Evolutionary conservation across 2,888 invertebrate species (phyloP), one percentile per base, ranked within the genome.

Genomic region (Falcaria lacertinaria): DNA sequence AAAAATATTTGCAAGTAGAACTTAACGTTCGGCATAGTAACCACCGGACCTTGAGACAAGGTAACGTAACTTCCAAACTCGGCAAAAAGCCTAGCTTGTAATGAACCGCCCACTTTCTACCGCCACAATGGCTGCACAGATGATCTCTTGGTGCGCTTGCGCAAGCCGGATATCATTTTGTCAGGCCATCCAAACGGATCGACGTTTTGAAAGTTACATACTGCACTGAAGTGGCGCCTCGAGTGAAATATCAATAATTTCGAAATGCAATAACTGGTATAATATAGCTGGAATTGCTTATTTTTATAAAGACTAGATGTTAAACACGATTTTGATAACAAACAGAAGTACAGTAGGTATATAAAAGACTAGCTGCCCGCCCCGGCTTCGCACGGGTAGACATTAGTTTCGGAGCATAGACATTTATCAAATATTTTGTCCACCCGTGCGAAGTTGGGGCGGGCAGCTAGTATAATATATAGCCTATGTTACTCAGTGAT

Each of bases 111-210:
- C 59, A 70, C 70, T 70, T 72, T 72, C 71, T 64, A 64, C 53
- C 42, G 46, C 25, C 41, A 61, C 58, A 65, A 62, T 61, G 57
- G 60, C 62, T 50, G 62, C 62, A 65, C 58, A 70, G 66, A 61
- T 59, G 57, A 58, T 54, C 53, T 50, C 48, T 28, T n/a, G 40
- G 15, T 40, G 33, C 34, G 42, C 57, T 80, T 80, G 74, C 75
- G 76, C 75, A 80, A 80, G 65, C 80, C 81, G 79, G 80, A 80
- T 74, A 67, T 53, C 53, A 64, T 61, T 58, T 53, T 52, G 61
- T 56, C 46, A 41, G 42, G 43, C 43, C 35, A 38, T 34, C 47
- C 37, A 37, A 33, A 40, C 28, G 32, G 33, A 44, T 41, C 41
- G 28, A 40, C 41, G 40, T 45, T 44, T 44, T 46, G 45, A 42